A percentile compares a stretch with the other conserved stretches of the same genome.
phyloP scores from a whole-genome alignment of 2,888 invertebrate species.

The Parapristionchus giblindavisi region DNA sequence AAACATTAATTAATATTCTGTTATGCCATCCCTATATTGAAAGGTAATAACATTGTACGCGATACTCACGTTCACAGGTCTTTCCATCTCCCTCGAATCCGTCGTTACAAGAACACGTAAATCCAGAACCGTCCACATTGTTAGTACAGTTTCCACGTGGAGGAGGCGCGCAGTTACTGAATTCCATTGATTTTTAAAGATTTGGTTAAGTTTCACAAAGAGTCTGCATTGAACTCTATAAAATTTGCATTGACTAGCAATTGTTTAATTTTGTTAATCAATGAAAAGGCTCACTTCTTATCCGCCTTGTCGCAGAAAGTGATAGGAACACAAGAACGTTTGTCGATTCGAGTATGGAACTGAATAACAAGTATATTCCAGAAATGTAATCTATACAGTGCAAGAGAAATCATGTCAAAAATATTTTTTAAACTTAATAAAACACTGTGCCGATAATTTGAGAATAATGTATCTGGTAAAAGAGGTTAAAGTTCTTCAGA shows the following conservation, averaged over 20 bases:
- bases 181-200: not conserved
- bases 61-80: conserved; percentile 18
- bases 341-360: conserved; percentile 6
- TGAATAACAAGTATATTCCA: not conserved
- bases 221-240: not conserved
- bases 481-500: not conserved
- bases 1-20: not conserved
- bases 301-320: conserved; percentile 37
- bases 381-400: not conserved
- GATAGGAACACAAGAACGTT: not conserved
- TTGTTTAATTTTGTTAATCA: not conserved
- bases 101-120: conserved; percentile 16
- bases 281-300: not conserved
- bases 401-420: not conserved
- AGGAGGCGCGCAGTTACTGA: conserved; percentile 29
- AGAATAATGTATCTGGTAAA: no score
- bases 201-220: not conserved
- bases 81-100: conserved; percentile 35
- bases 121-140: conserved; percentile 16
- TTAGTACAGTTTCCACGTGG: conserved; percentile 14
- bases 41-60: not conserved
- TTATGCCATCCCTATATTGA: not conserved
- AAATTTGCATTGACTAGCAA: not conserved
- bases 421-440: not conserved
- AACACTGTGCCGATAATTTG: not conserved